Evolutionary conservation across 2,797 vertebrate genomes (phyloP).

Genomic region (Eutrigla gurnardus): DNA sequence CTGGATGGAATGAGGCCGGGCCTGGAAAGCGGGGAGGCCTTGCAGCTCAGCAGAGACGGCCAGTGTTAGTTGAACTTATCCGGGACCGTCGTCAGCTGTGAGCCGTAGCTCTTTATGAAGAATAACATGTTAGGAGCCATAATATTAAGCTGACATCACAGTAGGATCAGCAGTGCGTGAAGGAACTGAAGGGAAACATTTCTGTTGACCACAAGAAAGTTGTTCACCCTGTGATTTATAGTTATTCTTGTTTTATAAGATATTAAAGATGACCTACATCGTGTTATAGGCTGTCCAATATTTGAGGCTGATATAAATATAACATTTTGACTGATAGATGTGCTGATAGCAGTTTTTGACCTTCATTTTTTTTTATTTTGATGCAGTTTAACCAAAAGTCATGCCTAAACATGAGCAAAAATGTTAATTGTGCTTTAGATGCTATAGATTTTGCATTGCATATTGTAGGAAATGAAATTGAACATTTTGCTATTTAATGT

Average conservation of each 20-base stretch:
- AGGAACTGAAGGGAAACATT: neutral
- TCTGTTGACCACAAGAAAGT: conserved; percentile 1
- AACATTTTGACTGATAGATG: too few relatives aligned
- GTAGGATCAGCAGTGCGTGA: neutral
- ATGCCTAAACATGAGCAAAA: neutral
- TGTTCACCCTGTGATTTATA: neutral
- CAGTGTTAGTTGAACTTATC: conserved; percentile 13
- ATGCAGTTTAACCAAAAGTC: neutral
- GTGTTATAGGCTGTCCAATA: neutral
- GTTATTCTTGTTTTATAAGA: neutral
- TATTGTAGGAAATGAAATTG: neutral
- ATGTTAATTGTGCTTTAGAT: neutral
- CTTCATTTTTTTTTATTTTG: neutral
- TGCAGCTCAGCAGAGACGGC: conserved; percentile 27
- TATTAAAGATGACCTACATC: neutral
- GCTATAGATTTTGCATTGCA: neutral
- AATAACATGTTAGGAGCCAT: conserved; percentile 14
- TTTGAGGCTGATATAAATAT: neutral
- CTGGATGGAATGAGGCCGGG: conserved; percentile 59
- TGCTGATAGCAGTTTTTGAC: too few relatives aligned
- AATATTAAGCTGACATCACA: neutral
- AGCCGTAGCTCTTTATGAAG: conserved; percentile 8
- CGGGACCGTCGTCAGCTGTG: conserved; percentile 13
- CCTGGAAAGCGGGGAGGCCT: conserved; percentile 34
- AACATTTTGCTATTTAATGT: neutral